Base-by-base conservation (phyloP, 2,888 invertebrate genomes). In the Diabrotica balteata region DNA sequence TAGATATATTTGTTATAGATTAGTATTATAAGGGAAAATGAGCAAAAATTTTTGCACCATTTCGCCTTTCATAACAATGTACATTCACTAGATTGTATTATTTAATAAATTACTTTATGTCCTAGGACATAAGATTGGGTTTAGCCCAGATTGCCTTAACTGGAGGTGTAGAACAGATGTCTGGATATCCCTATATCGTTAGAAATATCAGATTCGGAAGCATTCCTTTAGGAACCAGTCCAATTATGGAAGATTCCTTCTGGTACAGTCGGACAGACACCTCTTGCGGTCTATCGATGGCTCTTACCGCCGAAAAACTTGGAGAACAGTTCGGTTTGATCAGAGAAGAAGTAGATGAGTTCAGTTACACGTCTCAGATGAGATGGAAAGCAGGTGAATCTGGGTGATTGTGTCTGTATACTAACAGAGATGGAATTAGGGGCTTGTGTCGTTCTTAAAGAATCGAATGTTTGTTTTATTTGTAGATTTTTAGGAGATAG, bases 151-250 rank as follows among this genome's bases (percentile, higher is more conserved):
- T 98, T 66, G 93, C 94, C 1, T 83, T 98, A 46, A 92, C 96
- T 17, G 98, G 97, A 54, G 98, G 98, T 0, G 90, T 92, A 5
- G 98, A 99, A 80, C 97, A 93, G 84, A 98, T 99, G 98, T 95
- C 95, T 3, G 93, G 94, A 83, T 87, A 93, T 0, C 98, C 98
- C 0, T 96, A 92, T 84, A 89, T 92, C 0, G 92, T 94, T 0
- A 88, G 97, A 60, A 91, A 92, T 76, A 86, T 94, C 6, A 88
- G 98, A 42, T 98, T 96, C 85, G 98, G 98, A 2, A 98, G 98
- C 3, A 93, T 95, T 8, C 87, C 89, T 0, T 86, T 98, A 4
- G 98, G 98, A 0, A 84, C 85, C 32, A 91, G 89, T 74, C 88
- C 91, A 64, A 87, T 89, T 72, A 87, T 97, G 73, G 97, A 98